A percentile compares a stretch with the other conserved stretches of the same genome.
Conservation (phyloP, 1,140 invertebrate genomes). For the Solen grandis region DNA sequence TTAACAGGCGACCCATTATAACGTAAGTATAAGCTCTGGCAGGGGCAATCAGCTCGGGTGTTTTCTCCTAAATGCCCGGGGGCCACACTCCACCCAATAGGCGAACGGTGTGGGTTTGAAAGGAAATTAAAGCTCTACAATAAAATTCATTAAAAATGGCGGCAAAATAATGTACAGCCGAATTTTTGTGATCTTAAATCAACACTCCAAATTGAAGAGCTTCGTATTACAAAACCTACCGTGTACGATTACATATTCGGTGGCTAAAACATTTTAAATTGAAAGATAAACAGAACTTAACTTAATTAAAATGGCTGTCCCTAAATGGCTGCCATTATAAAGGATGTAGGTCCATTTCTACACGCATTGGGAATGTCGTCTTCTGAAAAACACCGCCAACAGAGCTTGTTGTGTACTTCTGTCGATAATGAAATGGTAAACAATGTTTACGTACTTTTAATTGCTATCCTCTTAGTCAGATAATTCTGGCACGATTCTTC, state of each 20-base stretch:
- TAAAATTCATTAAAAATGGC: conserved; percentile 46
- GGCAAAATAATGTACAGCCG: conserved; percentile 4
- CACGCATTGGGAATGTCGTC: too few species aligned
- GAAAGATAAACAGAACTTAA: conserved; percentile 26
- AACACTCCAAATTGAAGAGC: conserved; percentile 13
- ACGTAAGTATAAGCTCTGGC: too few species aligned
- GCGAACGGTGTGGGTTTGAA: conserved; percentile 21
- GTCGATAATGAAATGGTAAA: too few species aligned
- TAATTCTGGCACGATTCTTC: too few species aligned
- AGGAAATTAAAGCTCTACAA: conserved; percentile 47
- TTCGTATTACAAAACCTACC: conserved; percentile 36
- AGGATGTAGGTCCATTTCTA: too few species aligned
- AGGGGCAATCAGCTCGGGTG: too few species aligned
- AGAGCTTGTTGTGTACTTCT: too few species aligned
- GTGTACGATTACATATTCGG: conserved; percentile 48
- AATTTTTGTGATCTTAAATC: conserved; percentile 45
- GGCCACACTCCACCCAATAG: background rate
- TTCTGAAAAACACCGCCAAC: too few species aligned
- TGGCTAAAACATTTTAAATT: conserved; percentile 32
- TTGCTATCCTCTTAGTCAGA: too few species aligned
- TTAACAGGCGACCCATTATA: too few species aligned
- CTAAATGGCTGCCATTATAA: too few species aligned
- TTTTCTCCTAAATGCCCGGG: conserved; percentile 1
- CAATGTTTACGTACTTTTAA: too few species aligned
- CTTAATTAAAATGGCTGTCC: conserved; percentile 47